Conservation (phyloP, 2,888 invertebrate genomes). For the Eumerus sabulonum region DNA sequence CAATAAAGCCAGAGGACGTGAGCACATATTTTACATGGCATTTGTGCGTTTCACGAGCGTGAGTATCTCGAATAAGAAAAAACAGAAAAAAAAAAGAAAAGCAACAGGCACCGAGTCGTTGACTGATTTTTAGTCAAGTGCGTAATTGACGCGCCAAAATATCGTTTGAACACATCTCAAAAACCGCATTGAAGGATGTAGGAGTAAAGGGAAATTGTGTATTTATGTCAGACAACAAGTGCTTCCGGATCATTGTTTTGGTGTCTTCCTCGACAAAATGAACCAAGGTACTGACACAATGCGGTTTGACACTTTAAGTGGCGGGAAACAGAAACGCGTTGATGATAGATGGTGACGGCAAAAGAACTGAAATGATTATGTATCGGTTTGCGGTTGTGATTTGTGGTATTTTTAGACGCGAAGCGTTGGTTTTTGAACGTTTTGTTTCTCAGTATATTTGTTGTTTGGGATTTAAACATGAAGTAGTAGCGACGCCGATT, state of each 20-base stretch:
- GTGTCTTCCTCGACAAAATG: too few species aligned
- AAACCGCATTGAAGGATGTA: too few species aligned
- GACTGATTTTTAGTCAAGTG: conserved; percentile 1
- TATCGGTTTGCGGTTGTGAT: too few species aligned
- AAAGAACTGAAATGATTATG: conserved; percentile 20
- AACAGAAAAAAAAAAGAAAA: not conserved
- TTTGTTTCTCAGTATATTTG: too few species aligned
- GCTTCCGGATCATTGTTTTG: conserved; percentile 20
- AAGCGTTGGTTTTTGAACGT: not conserved
- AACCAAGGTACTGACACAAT: not conserved
- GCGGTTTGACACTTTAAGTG: conserved; percentile 20
- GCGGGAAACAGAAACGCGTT: not conserved
- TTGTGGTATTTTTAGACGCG: conserved; percentile 6
- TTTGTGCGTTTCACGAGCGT: conserved; percentile 29
- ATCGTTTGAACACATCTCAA: too few species aligned
- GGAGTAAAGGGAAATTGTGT: not conserved
- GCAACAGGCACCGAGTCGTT: too few species aligned
- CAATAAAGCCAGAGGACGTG: not conserved
- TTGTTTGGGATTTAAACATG: too few species aligned
- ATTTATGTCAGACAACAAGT: not conserved
- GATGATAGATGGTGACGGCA: not conserved
- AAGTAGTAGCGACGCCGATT: too few species aligned
- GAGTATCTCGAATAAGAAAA: conserved; percentile 18
- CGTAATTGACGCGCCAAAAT: conserved; percentile 18
- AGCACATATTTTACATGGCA: not conserved